Conservation (phyloP, 2,113 vertebrate species). For the Myrmecophaga tridactyla region DNA sequence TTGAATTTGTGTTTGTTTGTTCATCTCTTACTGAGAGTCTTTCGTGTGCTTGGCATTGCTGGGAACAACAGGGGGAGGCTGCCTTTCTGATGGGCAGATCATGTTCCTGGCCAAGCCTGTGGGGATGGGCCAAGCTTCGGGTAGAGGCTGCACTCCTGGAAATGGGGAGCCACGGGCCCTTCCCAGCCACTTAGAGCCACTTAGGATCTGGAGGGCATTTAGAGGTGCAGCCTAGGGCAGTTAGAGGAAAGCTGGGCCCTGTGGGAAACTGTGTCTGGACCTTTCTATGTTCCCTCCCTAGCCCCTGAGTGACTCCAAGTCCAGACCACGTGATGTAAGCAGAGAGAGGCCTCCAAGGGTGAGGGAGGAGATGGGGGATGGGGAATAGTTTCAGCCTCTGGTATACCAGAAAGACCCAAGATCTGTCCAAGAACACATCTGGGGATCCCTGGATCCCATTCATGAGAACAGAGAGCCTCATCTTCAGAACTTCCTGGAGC, state of each 20-base stretch:
- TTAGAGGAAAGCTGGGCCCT: neutral
- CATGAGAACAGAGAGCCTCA: neutral
- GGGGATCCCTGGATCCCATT: neutral
- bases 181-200: neutral
- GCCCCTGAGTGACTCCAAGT: neutral
- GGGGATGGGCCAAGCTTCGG: neutral
- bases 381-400: neutral
- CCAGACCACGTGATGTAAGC: neutral
- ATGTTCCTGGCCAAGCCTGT: neutral
- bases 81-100: neutral
- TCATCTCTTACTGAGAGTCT: neutral
- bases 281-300: neutral
- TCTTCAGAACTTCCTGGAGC: neutral
- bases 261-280: neutral
- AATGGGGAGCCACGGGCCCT: neutral
- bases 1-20: neutral
- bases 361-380: neutral
- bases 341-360: neutral
- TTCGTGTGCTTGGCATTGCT: neutral
- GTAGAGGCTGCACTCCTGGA: neutral
- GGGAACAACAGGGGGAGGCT: neutral
- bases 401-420: neutral
- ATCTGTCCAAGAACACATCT: neutral
- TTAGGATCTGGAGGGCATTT: neutral
- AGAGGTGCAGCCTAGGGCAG: neutral